phyloP scores from a whole-genome alignment of 2,113 vertebrate species.

The Sisor rabdophorus region DNA sequence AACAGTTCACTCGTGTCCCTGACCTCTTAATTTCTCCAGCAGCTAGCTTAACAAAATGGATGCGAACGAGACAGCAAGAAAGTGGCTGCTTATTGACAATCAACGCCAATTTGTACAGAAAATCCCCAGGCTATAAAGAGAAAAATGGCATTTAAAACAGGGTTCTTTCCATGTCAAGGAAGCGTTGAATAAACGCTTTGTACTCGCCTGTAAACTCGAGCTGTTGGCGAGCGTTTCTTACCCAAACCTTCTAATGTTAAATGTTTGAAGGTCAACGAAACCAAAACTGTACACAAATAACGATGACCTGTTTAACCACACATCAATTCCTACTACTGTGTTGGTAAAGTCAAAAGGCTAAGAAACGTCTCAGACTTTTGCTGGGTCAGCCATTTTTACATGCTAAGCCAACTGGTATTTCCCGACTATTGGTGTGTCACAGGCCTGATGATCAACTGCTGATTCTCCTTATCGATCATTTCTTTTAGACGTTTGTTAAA shows the following conservation, averaged over 20 bases:
- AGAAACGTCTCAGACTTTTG: conserved; percentile 25
- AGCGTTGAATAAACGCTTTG: background rate
- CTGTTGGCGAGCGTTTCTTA: background rate
- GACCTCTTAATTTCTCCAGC: conserved; percentile 14
- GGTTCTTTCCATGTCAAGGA: background rate
- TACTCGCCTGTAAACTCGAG: background rate
- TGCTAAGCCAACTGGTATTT: conserved; percentile 35
- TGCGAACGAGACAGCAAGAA: conserved; percentile 39
- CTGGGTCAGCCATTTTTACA: conserved; percentile 55
- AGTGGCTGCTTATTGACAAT: conserved; percentile 24
- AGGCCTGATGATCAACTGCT: conserved; percentile 19
- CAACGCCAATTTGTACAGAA: background rate
- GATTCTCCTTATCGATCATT: background rate
- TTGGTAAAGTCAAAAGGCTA: background rate
- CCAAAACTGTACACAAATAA: background rate
- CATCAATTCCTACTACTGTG: background rate
- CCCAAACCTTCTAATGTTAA: background rate
- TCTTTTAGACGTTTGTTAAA: background rate
- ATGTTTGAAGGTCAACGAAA: background rate
- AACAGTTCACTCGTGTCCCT: background rate
- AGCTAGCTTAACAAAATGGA: conserved; percentile 50
- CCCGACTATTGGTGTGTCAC: conserved; percentile 29
- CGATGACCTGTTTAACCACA: background rate
- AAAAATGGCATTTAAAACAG: too few relatives aligned
- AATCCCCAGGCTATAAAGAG: too few relatives aligned